Percentiles rank a stretch among this genome's conserved stretches.
Conservation (phyloP, 2,888 invertebrate genomes). For the Drosophila mimica region DNA sequence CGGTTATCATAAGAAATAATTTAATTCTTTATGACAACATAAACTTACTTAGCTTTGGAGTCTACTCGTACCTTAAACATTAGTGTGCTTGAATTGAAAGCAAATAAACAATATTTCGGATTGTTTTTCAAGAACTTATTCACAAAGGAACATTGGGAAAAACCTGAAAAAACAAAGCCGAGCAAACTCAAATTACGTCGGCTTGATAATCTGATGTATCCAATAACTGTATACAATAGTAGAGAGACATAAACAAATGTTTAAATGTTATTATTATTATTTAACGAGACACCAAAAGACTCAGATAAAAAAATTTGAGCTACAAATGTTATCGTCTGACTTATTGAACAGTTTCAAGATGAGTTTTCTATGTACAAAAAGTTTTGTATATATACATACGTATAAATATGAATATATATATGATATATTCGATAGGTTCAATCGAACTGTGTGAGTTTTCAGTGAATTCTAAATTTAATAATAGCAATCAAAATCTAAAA, state of each 20-base stretch:
- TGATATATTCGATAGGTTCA: conserved; percentile 3
- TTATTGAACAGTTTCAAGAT: background rate
- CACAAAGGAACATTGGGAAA: background rate
- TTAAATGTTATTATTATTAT: background rate
- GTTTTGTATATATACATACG: background rate
- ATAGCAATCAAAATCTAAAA: conserved; percentile 24
- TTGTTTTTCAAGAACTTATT: background rate
- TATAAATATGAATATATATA: background rate
- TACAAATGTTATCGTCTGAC: background rate
- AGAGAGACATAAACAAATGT: background rate
- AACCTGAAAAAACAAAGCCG: background rate
- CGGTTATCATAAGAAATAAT: background rate
- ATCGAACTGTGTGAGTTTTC: conserved; percentile 27
- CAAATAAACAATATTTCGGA: background rate
- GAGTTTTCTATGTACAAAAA: background rate
- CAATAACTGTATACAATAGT: background rate
- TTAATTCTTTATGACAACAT: background rate
- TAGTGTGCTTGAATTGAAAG: background rate
- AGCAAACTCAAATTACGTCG: background rate
- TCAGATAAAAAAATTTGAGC: background rate
- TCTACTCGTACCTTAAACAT: background rate
- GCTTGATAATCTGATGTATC: background rate
- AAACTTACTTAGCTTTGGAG: background rate
- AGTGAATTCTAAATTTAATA: conserved; percentile 66
- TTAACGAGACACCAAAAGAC: background rate